Conservation (phyloP, 2,888 invertebrate genomes). For the Hecatera dysodea region DNA sequence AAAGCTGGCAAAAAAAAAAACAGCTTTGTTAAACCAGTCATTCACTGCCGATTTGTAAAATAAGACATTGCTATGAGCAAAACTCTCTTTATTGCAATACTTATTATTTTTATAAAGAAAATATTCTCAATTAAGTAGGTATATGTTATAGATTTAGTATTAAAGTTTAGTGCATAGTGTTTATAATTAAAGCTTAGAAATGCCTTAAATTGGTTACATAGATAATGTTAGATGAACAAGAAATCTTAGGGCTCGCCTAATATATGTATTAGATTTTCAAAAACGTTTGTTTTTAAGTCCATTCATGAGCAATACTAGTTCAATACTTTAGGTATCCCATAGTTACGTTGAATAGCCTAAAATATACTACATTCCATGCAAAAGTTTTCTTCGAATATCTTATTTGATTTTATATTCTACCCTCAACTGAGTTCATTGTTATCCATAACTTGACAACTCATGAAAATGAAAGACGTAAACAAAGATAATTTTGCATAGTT, state of each 20-base stretch:
- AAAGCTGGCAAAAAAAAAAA: slow-evolving; percentile 63
- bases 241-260: slow-evolving; percentile 13
- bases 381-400: background rate
- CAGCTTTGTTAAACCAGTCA: slow-evolving; percentile 83
- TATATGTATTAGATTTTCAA: slow-evolving; percentile 8
- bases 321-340: slow-evolving; percentile 20
- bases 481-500: slow-evolving; percentile 55
- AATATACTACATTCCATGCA: slow-evolving; percentile 59
- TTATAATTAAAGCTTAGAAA: slow-evolving; percentile 59
- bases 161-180: slow-evolving; percentile 57
- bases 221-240: slow-evolving; percentile 24
- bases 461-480: slow-evolving; percentile 55
- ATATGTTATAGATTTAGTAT: slow-evolving; percentile 59
- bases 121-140: slow-evolving; percentile 79
- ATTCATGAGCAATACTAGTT: slow-evolving; percentile 12
- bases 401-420: background rate
- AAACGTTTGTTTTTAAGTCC: background rate
- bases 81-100: slow-evolving; percentile 79
- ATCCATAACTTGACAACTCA: slow-evolving; percentile 7
- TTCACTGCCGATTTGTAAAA: slow-evolving; percentile 84
- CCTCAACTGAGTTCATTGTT: background rate
- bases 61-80: slow-evolving; percentile 83
- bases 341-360: slow-evolving; percentile 24
- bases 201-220: slow-evolving; percentile 65
- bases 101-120: slow-evolving; percentile 72